These are phyloP conservation scores for Flabesymbios commensalis DNA, from an alignment of 2,888 invertebrate species.

Conservation along the genomic window DNA sequence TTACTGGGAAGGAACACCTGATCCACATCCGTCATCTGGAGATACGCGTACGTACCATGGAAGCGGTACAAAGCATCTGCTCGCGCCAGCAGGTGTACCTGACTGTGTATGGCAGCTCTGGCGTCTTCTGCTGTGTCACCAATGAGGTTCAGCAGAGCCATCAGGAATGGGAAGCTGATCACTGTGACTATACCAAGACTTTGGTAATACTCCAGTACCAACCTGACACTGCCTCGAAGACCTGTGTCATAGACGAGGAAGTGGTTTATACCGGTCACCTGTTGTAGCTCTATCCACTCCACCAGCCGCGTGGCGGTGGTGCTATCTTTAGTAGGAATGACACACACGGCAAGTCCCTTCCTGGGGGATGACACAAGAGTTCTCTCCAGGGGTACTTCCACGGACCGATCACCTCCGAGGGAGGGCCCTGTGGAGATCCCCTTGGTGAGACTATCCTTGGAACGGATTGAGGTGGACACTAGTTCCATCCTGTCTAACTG, in stretches of 20 bases:
- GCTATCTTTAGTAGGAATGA: neutral
- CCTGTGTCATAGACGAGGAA: neutral
- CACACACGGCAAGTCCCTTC: neutral
- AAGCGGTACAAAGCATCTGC: neutral
- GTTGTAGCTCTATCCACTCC: neutral
- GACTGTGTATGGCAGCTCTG: neutral
- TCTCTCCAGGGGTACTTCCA: neutral
- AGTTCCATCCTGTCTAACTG: no score
- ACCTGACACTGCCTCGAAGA: neutral
- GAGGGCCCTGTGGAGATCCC: no score
- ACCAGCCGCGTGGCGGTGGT: neutral
- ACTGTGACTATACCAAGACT: neutral
- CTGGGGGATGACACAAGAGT: neutral
- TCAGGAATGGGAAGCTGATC: neutral
- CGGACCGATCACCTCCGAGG: no score
- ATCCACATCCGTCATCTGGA: neutral
- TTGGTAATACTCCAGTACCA: neutral
- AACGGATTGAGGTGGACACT: no score
- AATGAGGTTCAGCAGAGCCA: neutral
- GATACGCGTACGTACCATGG: neutral
- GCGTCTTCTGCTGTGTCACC: no score
- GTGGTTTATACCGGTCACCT: neutral
- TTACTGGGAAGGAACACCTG: neutral
- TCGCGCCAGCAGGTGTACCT: neutral
- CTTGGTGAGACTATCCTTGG: no score